phyloP scores from a whole-genome alignment of 2,797 vertebrate species.

The Mormyrus proboscirostris region DNA sequence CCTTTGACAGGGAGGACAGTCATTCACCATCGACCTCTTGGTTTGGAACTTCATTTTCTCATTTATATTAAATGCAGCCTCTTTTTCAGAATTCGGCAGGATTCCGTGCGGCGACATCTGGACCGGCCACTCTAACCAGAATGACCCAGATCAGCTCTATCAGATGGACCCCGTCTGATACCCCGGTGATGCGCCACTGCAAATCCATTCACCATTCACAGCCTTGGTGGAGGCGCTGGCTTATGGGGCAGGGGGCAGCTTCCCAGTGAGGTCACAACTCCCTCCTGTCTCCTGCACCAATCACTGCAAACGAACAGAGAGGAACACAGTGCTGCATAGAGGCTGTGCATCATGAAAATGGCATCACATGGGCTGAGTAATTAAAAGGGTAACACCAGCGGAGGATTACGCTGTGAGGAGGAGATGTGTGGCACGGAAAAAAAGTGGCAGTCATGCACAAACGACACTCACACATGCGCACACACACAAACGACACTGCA shows the following conservation, averaged over 20 bases:
- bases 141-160: background rate
- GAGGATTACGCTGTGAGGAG: background rate
- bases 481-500: background rate
- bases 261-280: background rate
- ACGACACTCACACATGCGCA: background rate
- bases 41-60: background rate
- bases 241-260: background rate
- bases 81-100: background rate
- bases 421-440: background rate
- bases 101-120: background rate
- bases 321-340: background rate
- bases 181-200: background rate
- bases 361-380: slow-evolving; percentile 24
- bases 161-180: background rate
- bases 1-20: background rate
- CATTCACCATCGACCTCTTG: background rate
- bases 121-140: background rate
- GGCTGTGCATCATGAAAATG: background rate
- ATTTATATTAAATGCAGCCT: background rate
- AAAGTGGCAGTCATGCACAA: background rate
- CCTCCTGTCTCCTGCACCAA: background rate
- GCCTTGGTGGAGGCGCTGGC: background rate
- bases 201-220: background rate
- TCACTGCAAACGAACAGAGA: background rate
- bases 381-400: slow-evolving; percentile 28